Percentiles rank a stretch among this genome's conserved stretches.
Conservation (phyloP, 2,113 vertebrate species). For the Passerina amoena region DNA sequence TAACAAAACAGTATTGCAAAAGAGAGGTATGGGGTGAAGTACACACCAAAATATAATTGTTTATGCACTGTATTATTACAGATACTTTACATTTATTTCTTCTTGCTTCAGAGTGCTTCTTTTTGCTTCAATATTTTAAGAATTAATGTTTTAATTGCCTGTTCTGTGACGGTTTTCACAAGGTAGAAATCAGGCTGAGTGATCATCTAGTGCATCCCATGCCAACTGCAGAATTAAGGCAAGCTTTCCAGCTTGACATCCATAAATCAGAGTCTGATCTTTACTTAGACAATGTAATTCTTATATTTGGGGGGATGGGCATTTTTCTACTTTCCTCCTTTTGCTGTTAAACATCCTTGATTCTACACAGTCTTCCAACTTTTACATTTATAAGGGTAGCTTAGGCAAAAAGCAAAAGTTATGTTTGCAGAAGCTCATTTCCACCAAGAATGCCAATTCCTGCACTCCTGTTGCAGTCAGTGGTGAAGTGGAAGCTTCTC, state of each 20-base stretch:
- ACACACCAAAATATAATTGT: fast-evolving
- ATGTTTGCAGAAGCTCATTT: neutral
- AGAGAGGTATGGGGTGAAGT: neutral
- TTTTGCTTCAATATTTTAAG: neutral
- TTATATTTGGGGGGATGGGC: fast-evolving
- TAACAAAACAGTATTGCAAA: neutral
- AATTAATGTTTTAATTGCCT: neutral
- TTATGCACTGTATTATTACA: neutral
- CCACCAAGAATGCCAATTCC: neutral
- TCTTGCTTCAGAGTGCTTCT: neutral
- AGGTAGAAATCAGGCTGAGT: neutral
- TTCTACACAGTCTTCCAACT: neutral
- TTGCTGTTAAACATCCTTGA: neutral
- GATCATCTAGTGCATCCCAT: neutral
- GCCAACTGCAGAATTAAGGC: neutral
- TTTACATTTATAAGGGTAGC: neutral
- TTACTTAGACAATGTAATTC: neutral
- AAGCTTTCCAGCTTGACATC: neutral
- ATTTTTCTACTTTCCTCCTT: neutral
- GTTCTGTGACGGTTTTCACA: neutral
- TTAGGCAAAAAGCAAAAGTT: neutral
- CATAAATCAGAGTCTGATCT: neutral
- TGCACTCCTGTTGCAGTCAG: neutral
- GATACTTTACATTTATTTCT: fast-evolving
- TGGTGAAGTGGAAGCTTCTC: neutral